Conservation (phyloP, 2,888 invertebrate genomes). For the Euplagia quadripunctaria region DNA sequence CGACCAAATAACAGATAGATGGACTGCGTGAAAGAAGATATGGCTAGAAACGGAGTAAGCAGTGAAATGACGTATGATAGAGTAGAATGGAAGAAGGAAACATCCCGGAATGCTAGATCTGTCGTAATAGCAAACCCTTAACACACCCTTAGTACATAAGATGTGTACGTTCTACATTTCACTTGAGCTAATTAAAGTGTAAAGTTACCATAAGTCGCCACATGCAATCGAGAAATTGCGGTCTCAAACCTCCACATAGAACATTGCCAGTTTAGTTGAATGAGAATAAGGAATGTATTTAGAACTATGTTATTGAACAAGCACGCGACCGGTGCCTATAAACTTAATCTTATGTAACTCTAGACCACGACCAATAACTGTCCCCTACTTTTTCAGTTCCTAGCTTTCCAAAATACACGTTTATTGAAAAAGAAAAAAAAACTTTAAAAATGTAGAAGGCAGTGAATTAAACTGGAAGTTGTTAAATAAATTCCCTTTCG, state of each 20-base stretch:
- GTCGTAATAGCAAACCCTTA: too few relatives aligned
- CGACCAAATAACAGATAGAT: too few relatives aligned
- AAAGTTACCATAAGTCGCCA: neutral
- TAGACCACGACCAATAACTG: neutral
- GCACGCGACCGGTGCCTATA: too few relatives aligned
- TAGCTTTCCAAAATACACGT: neutral
- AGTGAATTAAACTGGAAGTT: slow-evolving; percentile 14
- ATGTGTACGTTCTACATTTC: too few relatives aligned
- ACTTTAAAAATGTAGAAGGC: neutral
- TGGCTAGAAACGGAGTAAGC: too few relatives aligned
- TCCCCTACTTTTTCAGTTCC: neutral
- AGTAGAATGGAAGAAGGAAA: too few relatives aligned
- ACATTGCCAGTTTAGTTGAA: neutral
- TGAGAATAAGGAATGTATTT: too few relatives aligned
- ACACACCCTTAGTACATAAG: too few relatives aligned
- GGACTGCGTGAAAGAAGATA: too few relatives aligned
- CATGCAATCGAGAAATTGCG: neutral
- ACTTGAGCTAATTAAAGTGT: neutral
- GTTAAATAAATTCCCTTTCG: slow-evolving; percentile 44
- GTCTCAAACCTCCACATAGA: neutral
- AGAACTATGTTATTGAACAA: too few relatives aligned
- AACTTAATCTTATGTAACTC: neutral
- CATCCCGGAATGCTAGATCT: too few relatives aligned
- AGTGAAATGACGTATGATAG: too few relatives aligned
- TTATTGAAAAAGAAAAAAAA: neutral